Evolutionary conservation across 35 echinoderm and acorn worm species (phyloP), one percentile per base, ranked within the genome.

Genomic region (Patiria miniata): DNA sequence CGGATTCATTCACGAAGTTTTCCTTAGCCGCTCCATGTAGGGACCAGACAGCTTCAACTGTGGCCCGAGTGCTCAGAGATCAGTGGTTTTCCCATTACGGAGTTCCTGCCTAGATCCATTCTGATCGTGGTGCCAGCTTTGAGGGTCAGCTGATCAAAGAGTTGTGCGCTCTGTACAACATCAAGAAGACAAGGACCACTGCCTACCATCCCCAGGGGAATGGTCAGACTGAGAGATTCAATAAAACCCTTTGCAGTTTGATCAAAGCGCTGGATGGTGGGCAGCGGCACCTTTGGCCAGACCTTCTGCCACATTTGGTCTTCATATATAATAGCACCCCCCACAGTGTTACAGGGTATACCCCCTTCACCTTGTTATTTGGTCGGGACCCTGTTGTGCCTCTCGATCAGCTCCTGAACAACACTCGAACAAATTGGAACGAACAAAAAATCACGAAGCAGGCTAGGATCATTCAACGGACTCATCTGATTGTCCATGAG

Each of bases 1-100:
- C 93, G 0, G 93, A 95, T 39, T 79, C 88, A n/a, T 86, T 86
- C 23, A 40, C 83, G 1, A 86, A 86, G 21, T 86, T 30, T 42
- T 38, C 83, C 21, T n/a, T 39, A 32, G 83, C 59, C 0, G 42
- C 73, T 18, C 58, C 83, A 0, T 65, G 54, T 8, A 38, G 37
- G 18, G 82, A 92, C 36, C 94, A 96, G 58, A 92, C 61, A 73
- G 94, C 94, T 2, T 8, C 23, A 26, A 92, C 81, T 22, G 86
- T 92, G 0, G 94, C 94, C 4, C 36, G 40, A 22, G 83, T 92
- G 1, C 79, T 92, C 1, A 68, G 88, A 2, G 44, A 80, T 28
- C 57, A 88, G 10, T 96, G 94, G 89, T 96, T 96, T 77, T 81
- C 86, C 16, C 81, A 54, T 39, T 96, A 89, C 84, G 90, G 86